phyloP scores from a whole-genome alignment of 35 echinoderm and acorn worm genomes.

The Hemicentrotus pulcherrimus region DNA sequence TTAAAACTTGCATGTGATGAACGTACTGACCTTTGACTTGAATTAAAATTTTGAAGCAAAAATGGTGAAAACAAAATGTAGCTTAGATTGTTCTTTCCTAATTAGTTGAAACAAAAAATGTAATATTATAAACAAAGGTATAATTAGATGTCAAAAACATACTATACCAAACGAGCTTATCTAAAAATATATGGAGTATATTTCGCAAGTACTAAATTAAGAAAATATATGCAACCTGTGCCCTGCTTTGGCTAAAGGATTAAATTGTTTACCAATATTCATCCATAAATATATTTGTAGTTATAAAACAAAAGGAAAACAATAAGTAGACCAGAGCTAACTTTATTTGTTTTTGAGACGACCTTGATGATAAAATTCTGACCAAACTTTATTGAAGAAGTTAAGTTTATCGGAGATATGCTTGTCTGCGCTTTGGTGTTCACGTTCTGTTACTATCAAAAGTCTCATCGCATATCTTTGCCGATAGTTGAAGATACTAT shows the following conservation, averaged over 20 bases:
- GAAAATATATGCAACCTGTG: neutral
- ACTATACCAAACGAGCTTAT: neutral
- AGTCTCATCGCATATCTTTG: neutral
- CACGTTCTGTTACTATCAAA: neutral
- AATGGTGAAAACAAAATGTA: no score
- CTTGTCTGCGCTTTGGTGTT: neutral
- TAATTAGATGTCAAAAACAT: neutral
- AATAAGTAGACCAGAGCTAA: neutral
- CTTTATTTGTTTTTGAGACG: neutral
- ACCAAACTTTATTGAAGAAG: neutral
- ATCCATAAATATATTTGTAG: neutral
- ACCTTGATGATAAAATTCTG: neutral
- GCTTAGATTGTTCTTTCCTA: no score
- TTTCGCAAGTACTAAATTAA: neutral
- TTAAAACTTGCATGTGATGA: no score
- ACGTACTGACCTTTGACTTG: no score
- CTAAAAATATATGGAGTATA: no score
- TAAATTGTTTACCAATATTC: neutral
- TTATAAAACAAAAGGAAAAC: neutral
- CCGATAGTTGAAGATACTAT: neutral
- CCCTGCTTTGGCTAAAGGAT: neutral
- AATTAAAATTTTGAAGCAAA: no score
- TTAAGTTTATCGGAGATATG: neutral
- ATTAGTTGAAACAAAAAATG: no score
- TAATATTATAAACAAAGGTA: no score